Base-by-base conservation (phyloP, 2,888 invertebrate genomes). In the Andrena haemorrhoa region DNA sequence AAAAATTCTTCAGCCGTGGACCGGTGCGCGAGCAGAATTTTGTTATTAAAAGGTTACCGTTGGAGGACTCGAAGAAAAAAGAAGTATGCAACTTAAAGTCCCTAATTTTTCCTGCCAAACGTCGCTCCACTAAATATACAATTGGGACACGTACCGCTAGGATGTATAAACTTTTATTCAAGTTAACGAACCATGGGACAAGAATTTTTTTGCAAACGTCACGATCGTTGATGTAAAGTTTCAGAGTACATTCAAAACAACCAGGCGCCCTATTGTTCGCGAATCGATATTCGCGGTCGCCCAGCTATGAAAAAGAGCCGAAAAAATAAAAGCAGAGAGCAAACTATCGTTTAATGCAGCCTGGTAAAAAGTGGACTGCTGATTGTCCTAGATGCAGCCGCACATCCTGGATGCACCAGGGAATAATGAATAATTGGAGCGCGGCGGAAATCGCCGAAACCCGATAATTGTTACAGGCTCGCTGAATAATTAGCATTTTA, bases 401-500 rank as follows among this genome's bases (percentile, higher is more conserved):
- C 65, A 66, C 61, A 31, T 64, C 31, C 58, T 23, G 61, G 51
- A 51, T 56, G 75, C 80, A 64, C 33, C 71, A 23, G 65, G 29
- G 68, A 68, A 75, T 82, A 86, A 83, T 58, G 74, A 85, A 82
- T 85, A 77, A 77, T 69, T 56, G 61, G 56, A 60, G 61, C 73
- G 26, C n/a, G 47, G 51, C 4, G 12, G 29, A 71, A 76, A 63
- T 51, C 69, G 29, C 23, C 66, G 64, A 71, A 81, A 69, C 53
- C 84, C 86, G 77, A 87, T 87, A 82, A 83, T 82, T 82, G 79
- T 87, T 82, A 63, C 65, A 68, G 71, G 68, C 71, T 72, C 56
- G 7, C 20, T 63, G 65, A 58, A 72, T 84, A 84, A 87, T 87
- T 87, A 85, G 77, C 71, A 65, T 85, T 79, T 68, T 35, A 56